These are phyloP conservation scores for Semnornis frantzii DNA, from an alignment of 2,113 vertebrate species.

Conservation along the genomic window DNA sequence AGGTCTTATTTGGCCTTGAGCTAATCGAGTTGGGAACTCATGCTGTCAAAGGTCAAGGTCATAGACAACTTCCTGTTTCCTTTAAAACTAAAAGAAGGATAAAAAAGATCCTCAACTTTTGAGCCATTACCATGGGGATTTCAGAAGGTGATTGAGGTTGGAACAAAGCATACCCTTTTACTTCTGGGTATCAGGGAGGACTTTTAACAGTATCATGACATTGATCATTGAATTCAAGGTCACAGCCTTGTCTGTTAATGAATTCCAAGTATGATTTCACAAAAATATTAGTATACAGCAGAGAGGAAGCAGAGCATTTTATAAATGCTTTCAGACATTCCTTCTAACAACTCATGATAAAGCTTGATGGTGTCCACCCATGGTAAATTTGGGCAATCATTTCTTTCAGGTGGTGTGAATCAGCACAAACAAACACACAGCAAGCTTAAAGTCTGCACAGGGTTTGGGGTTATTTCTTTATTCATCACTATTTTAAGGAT, in stretches of 20 bases:
- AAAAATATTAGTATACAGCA: background rate
- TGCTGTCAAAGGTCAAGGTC: constrained; percentile 2
- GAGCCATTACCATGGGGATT: constrained; percentile 7
- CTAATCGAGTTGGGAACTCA: constrained; percentile 2
- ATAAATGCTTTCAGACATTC: background rate
- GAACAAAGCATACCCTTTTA: constrained; percentile 36
- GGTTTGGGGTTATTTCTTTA: background rate
- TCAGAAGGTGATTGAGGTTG: constrained; percentile 33
- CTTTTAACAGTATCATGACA: constrained; percentile 22
- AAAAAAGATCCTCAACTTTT: constrained; percentile 55
- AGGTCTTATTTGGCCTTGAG: background rate
- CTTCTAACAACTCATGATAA: background rate
- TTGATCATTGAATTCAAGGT: constrained; percentile 46
- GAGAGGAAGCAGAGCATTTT: background rate
- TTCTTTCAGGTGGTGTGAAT: background rate
- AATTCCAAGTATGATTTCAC: constrained; percentile 1
- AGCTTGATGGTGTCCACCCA: background rate
- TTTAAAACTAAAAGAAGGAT: constrained; percentile 46
- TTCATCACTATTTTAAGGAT: background rate
- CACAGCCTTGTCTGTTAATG: constrained; percentile 2
- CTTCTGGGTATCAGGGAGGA: constrained; percentile 58
- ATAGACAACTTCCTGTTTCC: constrained; percentile 55
- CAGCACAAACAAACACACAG: background rate
- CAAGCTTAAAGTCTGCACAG: background rate
- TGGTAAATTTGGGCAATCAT: background rate